Conservation (phyloP, 1,140 invertebrate genomes). For the Hyposmocoma kahamanoa region DNA sequence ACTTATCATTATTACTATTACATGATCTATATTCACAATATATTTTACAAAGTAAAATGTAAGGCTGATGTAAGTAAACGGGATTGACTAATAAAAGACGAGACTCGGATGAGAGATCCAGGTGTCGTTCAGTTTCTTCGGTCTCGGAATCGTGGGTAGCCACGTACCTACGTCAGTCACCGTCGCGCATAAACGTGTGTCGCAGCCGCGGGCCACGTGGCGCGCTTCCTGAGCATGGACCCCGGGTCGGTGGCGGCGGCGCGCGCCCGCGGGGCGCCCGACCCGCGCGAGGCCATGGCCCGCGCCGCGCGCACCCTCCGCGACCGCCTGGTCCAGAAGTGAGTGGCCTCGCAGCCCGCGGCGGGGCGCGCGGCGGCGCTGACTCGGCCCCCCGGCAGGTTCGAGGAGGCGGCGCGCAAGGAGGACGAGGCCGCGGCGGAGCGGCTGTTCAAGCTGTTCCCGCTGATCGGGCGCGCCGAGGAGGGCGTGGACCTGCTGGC, state of each 20-base stretch:
- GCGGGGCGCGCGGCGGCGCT: too few species aligned
- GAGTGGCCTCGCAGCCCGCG: conserved; percentile 8
- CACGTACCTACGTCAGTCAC: neutral
- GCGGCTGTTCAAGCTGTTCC: conserved; percentile 99
- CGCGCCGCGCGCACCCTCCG: conserved; percentile 86
- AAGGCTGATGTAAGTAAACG: too few species aligned
- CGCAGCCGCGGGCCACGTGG: conserved; percentile 90
- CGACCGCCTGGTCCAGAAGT: conserved; percentile 61
- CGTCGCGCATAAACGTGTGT: neutral
- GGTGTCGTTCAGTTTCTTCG: neutral
- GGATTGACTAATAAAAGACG: too few species aligned
- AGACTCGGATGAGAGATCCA: neutral
- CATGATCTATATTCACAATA: too few species aligned
- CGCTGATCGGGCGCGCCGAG: conserved; percentile 92
- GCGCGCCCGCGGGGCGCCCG: conserved; percentile 81
- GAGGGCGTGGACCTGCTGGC: conserved; percentile 95
- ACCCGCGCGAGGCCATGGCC: conserved; percentile 81
- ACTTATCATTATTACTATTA: too few species aligned
- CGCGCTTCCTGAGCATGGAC: conserved; percentile 95
- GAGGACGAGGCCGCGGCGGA: conserved; percentile 95
- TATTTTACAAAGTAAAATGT: too few species aligned
- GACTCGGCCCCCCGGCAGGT: conserved; percentile 19
- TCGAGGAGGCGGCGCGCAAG: conserved; percentile 93
- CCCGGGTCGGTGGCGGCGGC: conserved; percentile 89
- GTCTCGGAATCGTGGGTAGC: neutral